phyloP scores from a whole-genome alignment of 2,888 invertebrate species.

The Balanococcus diminutus region DNA sequence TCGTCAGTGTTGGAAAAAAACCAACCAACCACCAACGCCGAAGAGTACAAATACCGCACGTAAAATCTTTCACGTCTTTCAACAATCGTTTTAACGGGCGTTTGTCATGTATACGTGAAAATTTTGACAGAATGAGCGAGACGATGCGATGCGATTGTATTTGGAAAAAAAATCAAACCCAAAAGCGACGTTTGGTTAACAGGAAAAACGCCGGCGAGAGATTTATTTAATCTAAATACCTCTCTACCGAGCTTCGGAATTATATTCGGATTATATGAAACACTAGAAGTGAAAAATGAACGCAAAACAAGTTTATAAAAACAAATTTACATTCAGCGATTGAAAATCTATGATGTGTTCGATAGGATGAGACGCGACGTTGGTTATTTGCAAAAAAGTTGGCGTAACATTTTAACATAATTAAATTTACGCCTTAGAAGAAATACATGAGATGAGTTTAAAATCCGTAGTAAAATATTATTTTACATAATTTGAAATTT shows the following conservation, averaged over 20 bases:
- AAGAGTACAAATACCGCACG: conserved; percentile 6
- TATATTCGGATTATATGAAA: conserved; percentile 7
- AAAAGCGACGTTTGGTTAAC: neutral
- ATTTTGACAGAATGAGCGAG: neutral
- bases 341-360: neutral
- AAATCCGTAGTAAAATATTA: conserved; percentile 8
- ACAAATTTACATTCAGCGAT: conserved; percentile 3
- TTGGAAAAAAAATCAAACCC: conserved; percentile 16
- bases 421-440: neutral
- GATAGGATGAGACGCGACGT: neutral
- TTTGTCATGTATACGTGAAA: conserved; percentile 27
- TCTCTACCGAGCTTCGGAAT: neutral
- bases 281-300: neutral
- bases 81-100: conserved; percentile 10
- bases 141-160: neutral
- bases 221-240: neutral
- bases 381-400: neutral
- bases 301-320: neutral
- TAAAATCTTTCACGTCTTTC: conserved; percentile 23
- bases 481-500: conserved; percentile 19
- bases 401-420: conserved; percentile 13
- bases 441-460: neutral
- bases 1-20: neutral
- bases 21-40: neutral
- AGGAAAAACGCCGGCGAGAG: neutral